Evolutionary conservation across 2,888 invertebrate genomes (phyloP).

Genomic region (Graphium colonna): DNA sequence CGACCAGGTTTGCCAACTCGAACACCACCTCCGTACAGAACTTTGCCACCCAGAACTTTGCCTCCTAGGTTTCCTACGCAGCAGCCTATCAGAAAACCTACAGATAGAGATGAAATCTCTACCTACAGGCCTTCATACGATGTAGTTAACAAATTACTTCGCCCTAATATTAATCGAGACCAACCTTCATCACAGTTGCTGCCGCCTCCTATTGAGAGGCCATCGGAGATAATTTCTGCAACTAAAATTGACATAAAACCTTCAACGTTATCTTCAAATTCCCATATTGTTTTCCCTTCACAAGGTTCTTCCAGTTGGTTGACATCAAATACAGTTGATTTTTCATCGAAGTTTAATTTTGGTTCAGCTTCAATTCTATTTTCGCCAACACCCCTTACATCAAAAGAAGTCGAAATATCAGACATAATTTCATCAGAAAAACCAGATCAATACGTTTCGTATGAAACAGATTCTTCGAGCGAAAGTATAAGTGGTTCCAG

Average conservation of each 20-base stretch:
- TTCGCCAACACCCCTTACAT: slow-evolving; percentile 43
- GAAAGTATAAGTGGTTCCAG: slow-evolving; percentile 41
- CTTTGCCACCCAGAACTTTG: slow-evolving; percentile 56
- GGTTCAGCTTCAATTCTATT: slow-evolving; percentile 57
- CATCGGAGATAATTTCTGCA: slow-evolving; percentile 41
- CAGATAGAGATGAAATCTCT: slow-evolving; percentile 61
- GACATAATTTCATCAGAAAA: slow-evolving; percentile 38
- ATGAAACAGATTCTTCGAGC: slow-evolving; percentile 51
- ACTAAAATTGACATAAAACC: slow-evolving; percentile 41
- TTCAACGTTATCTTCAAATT: slow-evolving; percentile 35
- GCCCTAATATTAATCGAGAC: slow-evolving; percentile 55
- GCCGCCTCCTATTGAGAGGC: slow-evolving; percentile 58
- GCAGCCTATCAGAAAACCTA: slow-evolving; percentile 56
- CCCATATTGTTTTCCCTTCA: slow-evolving; percentile 57
- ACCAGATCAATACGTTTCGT: slow-evolving; percentile 46
- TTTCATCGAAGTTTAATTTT: slow-evolving; percentile 65
- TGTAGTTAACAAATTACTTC: slow-evolving; percentile 56
- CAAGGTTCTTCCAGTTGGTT: slow-evolving; percentile 68
- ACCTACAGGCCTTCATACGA: slow-evolving; percentile 67
- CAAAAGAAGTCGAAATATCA: slow-evolving; percentile 36
- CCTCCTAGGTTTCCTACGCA: slow-evolving; percentile 52
- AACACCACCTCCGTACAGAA: slow-evolving; percentile 57
- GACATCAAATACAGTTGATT: slow-evolving; percentile 66
- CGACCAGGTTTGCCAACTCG: slow-evolving; percentile 53
- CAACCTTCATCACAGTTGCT: slow-evolving; percentile 64